phyloP scores from a whole-genome alignment of 2,888 invertebrate species.

The Phasia obesa region DNA sequence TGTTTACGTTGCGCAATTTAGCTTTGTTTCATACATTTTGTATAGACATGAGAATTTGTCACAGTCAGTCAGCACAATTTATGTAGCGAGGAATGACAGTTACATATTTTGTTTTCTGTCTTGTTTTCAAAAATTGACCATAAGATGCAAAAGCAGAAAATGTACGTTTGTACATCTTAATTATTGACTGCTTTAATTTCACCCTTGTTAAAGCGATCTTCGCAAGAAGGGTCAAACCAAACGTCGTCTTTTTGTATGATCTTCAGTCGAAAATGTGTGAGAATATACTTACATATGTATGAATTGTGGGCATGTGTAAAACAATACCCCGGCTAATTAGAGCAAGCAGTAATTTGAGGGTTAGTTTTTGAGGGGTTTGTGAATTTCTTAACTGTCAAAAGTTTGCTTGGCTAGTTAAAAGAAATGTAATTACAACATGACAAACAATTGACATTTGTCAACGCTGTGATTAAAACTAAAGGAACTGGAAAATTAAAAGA shows the following conservation, averaged over 20 bases:
- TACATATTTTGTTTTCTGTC: no score
- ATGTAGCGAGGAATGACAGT: no score
- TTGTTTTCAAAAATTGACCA: no score
- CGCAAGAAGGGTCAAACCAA: conserved; percentile 4
- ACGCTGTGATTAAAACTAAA: conserved; percentile 31
- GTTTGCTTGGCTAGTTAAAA: conserved; percentile 3
- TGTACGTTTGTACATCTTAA: no score
- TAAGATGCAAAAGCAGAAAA: no score
- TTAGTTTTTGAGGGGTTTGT: not conserved
- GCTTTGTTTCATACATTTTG: no score
- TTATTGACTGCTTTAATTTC: not conserved
- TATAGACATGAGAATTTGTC: no score
- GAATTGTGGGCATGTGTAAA: not conserved
- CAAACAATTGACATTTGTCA: conserved; percentile 66
- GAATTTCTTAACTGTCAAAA: not conserved
- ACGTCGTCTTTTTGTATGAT: not conserved
- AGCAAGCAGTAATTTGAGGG: not conserved
- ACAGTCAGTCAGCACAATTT: no score
- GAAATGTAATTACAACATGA: conserved; percentile 56
- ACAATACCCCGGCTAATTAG: conserved; percentile 32
- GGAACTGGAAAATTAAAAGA: not conserved
- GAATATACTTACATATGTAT: not conserved
- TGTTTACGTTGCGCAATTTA: no score
- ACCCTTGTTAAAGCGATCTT: conserved; percentile 17
- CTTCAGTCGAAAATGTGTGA: not conserved